Evolutionary conservation across 2,113 vertebrate genomes (phyloP).

Genomic region (Prunella himalayana): DNA sequence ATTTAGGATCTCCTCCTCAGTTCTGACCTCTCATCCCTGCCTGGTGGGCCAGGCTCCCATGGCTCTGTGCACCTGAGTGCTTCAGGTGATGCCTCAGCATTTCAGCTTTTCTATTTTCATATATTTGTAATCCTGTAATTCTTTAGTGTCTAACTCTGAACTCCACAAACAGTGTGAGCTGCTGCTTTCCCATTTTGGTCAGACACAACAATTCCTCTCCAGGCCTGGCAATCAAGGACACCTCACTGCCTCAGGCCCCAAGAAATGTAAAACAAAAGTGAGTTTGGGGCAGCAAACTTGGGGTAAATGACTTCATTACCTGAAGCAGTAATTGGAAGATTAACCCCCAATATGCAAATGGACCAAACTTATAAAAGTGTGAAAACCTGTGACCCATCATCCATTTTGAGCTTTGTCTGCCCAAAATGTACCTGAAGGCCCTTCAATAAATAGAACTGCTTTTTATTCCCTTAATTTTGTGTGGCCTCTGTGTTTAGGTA

Average conservation of each 20-base stretch:
- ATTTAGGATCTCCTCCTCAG: neutral
- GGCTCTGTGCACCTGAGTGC: neutral
- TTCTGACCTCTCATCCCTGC: neutral
- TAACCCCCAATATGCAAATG: neutral
- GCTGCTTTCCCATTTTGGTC: neutral
- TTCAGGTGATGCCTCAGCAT: neutral
- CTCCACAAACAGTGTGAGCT: neutral
- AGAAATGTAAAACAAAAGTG: neutral
- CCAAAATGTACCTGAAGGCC: neutral
- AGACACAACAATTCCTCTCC: neutral
- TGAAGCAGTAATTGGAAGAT: neutral
- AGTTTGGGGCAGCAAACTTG: neutral
- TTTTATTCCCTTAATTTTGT: neutral
- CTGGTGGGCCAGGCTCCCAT: neutral
- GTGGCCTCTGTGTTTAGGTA: neutral
- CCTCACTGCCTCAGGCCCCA: neutral
- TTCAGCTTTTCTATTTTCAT: neutral
- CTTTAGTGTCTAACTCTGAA: neutral
- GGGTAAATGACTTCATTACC: neutral
- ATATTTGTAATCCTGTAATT: neutral
- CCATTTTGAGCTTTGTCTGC: neutral
- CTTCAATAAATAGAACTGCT: neutral
- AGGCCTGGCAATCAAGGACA: neutral
- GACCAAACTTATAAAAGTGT: neutral
- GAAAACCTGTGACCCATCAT: accelerated